phyloP scores from a whole-genome alignment of 2,797 vertebrate species.

The Chaetodon trifasciatus region DNA sequence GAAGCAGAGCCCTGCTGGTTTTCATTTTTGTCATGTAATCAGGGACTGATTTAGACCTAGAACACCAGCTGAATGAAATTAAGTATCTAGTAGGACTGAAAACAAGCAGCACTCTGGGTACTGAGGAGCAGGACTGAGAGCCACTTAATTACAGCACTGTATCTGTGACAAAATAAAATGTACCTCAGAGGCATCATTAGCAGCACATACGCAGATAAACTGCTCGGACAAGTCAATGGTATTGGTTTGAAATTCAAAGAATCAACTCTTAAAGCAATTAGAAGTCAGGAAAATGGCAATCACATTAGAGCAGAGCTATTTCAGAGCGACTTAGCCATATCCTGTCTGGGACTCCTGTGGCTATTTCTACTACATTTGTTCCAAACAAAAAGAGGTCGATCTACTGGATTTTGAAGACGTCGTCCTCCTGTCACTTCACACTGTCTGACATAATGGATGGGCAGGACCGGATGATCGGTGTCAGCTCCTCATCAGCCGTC shows the following conservation, averaged over 20 bases:
- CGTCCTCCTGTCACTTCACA: constrained; percentile 80
- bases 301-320: constrained; percentile 73
- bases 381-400: constrained; percentile 84
- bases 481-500: constrained; percentile 78
- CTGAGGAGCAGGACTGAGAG: constrained; percentile 69
- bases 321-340: constrained; percentile 67
- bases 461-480: constrained; percentile 80
- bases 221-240: constrained; percentile 35
- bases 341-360: constrained; percentile 76
- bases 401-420: constrained; percentile 75
- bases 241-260: constrained; percentile 52
- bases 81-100: constrained; percentile 68
- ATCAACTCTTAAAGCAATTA: constrained; percentile 62
- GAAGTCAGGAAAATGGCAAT: constrained; percentile 54
- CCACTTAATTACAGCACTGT: constrained; percentile 72
- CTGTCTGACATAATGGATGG: constrained; percentile 84
- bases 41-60: constrained; percentile 77
- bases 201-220: constrained; percentile 56
- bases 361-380: constrained; percentile 87
- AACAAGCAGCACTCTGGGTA: constrained; percentile 67
- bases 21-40: constrained; percentile 79
- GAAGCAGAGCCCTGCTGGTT: constrained; percentile 78
- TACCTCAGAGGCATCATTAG: constrained; percentile 71
- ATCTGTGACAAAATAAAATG: constrained; percentile 71
- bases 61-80: constrained; percentile 81